Evolutionary conservation across 2,888 invertebrate species (phyloP).

Genomic region (Aphelenchoides bicaudatus): DNA sequence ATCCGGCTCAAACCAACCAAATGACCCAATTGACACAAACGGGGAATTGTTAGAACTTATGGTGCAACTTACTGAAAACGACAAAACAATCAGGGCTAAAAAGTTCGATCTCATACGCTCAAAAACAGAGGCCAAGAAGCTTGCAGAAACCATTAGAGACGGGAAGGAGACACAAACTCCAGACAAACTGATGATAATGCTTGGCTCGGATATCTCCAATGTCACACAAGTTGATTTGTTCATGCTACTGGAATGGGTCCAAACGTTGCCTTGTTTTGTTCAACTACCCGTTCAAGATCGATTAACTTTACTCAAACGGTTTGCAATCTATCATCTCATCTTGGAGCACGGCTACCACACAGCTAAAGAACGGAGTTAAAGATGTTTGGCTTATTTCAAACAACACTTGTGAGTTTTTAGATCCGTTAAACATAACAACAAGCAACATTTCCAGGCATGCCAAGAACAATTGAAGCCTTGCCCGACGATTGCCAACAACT

Average conservation of each 20-base stretch:
- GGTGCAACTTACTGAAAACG: conserved; percentile 35
- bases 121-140: conserved; percentile 47
- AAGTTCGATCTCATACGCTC: conserved; percentile 50
- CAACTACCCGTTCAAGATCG: conserved; percentile 86
- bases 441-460: conserved; percentile 13
- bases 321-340: conserved; percentile 52
- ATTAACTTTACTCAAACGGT: conserved; percentile 64
- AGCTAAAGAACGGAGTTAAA: conserved; percentile 37
- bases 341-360: conserved; percentile 58
- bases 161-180: conserved; percentile 22
- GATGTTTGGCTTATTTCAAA: conserved; percentile 53
- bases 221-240: conserved; percentile 69
- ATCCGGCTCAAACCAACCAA: conserved; percentile 13
- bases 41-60: conserved; percentile 36
- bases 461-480: conserved; percentile 21
- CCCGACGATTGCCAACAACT: conserved; percentile 31
- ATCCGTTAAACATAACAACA: not conserved
- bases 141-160: conserved; percentile 37
- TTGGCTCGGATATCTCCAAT: conserved; percentile 30
- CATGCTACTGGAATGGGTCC: conserved; percentile 93
- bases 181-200: conserved; percentile 30
- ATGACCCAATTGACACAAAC: conserved; percentile 10
- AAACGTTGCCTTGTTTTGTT: conserved; percentile 89
- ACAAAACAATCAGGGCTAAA: conserved; percentile 37
- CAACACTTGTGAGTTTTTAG: too few species aligned